Evolutionary conservation across 2,797 vertebrate genomes (phyloP).

Genomic region (Nannoperca obscura): DNA sequence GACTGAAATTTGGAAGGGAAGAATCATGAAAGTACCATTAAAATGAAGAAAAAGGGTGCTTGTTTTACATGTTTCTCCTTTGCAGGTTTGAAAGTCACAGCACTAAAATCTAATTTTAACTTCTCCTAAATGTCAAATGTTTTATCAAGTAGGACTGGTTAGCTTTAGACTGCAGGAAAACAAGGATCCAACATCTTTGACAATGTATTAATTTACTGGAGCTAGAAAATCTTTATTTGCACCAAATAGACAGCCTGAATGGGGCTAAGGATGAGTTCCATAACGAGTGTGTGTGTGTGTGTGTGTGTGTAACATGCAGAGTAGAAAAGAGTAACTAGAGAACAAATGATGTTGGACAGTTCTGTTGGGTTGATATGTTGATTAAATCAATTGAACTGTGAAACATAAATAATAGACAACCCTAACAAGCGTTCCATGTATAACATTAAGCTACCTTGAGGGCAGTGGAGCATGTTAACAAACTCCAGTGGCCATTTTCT

Average conservation of each 20-base stretch:
- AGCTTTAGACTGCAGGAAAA: neutral
- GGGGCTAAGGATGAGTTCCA: neutral
- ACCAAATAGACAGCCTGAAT: neutral
- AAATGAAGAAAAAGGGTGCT: neutral
- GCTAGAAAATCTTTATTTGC: neutral
- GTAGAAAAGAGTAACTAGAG: neutral
- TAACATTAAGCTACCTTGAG: neutral
- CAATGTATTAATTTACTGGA: neutral
- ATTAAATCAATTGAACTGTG: neutral
- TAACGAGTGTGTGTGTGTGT: neutral
- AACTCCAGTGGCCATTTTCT: conserved; percentile 9
- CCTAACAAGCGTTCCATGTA: neutral
- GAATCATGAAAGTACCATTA: neutral
- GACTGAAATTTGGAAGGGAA: neutral
- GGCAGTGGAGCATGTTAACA: neutral
- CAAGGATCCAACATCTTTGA: neutral
- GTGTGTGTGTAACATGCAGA: neutral
- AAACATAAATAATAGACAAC: conserved; percentile 28
- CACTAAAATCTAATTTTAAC: neutral
- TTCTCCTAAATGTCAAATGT: neutral
- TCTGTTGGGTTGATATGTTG: conserved; percentile 1
- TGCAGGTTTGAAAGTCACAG: neutral
- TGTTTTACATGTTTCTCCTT: neutral
- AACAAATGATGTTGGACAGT: neutral
- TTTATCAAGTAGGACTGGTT: neutral